Percentiles rank a stretch among this genome's conserved stretches.
These are phyloP conservation scores for Neodon shergylaensis DNA, from an alignment of 2,113 vertebrate species.

Conservation along the genomic window DNA sequence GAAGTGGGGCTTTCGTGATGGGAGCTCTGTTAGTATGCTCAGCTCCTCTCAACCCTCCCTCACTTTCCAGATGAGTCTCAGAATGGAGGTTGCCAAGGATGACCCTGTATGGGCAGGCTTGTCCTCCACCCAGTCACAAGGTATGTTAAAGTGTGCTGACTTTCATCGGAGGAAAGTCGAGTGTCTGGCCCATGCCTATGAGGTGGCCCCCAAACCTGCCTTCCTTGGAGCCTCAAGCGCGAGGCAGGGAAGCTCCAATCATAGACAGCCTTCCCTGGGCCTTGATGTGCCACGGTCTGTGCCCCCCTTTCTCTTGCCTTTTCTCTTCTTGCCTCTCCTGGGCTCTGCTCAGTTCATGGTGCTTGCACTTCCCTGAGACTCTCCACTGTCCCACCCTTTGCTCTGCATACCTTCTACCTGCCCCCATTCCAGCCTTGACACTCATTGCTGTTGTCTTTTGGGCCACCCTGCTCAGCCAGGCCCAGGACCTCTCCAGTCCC, in stretches of 20 bases:
- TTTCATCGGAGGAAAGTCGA: neutral
- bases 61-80: neutral
- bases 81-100: neutral
- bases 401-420: neutral
- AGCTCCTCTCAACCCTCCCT: neutral
- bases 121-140: neutral
- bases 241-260: neutral
- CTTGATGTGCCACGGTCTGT: neutral
- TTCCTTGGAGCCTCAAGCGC: neutral
- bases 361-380: neutral
- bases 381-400: neutral
- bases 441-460: neutral
- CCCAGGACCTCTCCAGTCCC: no score
- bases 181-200: neutral
- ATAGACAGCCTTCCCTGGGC: neutral
- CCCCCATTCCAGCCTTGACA: neutral
- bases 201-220: neutral
- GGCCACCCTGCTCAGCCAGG: neutral
- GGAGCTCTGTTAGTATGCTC: neutral
- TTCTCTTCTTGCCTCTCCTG: neutral
- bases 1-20: no score
- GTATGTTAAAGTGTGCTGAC: neutral
- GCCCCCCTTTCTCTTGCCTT: neutral
- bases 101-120: neutral
- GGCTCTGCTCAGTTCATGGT: neutral